phyloP scores from a whole-genome alignment of 2,888 invertebrate species.

The Muschampia staudingeri region DNA sequence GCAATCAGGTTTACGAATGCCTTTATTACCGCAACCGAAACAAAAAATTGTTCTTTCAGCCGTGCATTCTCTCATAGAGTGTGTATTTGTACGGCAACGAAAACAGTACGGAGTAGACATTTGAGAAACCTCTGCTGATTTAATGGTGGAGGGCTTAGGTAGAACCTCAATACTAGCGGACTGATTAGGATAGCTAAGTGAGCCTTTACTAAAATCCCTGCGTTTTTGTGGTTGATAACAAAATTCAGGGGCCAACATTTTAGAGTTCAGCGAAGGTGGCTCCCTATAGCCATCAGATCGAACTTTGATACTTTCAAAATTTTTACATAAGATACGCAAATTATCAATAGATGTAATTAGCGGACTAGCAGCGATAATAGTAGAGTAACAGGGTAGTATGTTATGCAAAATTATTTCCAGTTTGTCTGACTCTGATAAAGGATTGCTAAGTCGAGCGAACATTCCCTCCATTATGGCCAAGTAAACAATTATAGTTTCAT shows the following conservation, averaged over 20 bases:
- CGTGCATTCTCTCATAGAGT: conserved; percentile 7
- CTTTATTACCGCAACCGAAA: conserved; percentile 17
- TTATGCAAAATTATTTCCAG: conserved; percentile 54
- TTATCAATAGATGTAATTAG: conserved; percentile 46
- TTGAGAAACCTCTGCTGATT: background rate
- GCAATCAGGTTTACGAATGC: background rate
- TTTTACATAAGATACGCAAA: conserved; percentile 45
- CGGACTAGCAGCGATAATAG: conserved; percentile 38
- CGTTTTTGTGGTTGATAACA: no score
- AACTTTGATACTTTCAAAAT: conserved; percentile 45
- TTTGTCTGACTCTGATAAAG: conserved; percentile 33
- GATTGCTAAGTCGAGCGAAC: conserved; percentile 46
- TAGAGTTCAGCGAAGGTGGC: no score
- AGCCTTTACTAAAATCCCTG: no score
- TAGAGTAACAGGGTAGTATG: conserved; percentile 58
- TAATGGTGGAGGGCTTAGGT: no score
- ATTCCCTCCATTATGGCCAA: conserved; percentile 57
- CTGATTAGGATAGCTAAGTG: no score
- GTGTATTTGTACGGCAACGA: background rate
- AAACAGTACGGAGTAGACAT: background rate
- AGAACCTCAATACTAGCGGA: no score
- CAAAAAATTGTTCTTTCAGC: conserved; percentile 5
- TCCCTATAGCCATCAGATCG: no score
- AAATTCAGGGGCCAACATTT: no score
- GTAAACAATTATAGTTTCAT: conserved; percentile 60